A percentile compares a stretch with the other conserved stretches of the same genome.
Evolutionary conservation across 2,888 invertebrate species (phyloP).

Genomic region (Cheilosia vernalis): DNA sequence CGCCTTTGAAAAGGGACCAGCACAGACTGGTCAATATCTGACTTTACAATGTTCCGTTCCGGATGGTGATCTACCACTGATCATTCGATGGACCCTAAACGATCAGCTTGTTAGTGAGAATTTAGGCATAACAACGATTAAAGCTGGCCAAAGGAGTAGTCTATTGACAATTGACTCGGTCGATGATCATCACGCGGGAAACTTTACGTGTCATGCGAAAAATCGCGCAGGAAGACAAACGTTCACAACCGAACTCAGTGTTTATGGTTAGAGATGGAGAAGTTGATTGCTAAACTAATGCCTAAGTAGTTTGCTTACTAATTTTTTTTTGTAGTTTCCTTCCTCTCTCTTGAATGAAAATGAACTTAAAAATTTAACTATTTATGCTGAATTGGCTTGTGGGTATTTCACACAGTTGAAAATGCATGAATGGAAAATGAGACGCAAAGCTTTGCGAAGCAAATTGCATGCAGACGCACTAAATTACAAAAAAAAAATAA

Average conservation of each 20-base stretch:
- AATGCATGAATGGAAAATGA: conserved; percentile 53
- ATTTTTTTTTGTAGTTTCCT: conserved; percentile 20
- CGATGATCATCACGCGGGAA: conserved; percentile 88
- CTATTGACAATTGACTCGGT: conserved; percentile 87
- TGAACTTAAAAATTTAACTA: conserved; percentile 5
- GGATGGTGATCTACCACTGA: conserved; percentile 91
- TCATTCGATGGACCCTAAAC: conserved; percentile 90
- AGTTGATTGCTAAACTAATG: conserved; percentile 49
- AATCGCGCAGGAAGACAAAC: conserved; percentile 89
- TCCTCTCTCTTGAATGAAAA: conserved; percentile 9
- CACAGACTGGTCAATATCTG: conserved; percentile 89
- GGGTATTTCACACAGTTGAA: conserved; percentile 33
- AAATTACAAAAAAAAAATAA: conserved; percentile 28
- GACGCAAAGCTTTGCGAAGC: conserved; percentile 43
- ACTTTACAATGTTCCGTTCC: conserved; percentile 88
- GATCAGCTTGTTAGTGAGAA: conserved; percentile 84
- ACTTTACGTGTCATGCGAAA: conserved; percentile 89
- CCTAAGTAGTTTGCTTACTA: conserved; percentile 67
- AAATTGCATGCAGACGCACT: conserved; percentile 61
- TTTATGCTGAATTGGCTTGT: conserved; percentile 48
- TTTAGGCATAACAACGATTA: conserved; percentile 85
- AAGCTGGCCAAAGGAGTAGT: conserved; percentile 85
- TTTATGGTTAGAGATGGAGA: conserved; percentile 86
- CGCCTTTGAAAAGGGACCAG: conserved; percentile 90
- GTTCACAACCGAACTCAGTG: conserved; percentile 88